Evolutionary conservation across 1,140 invertebrate species (phyloP), one percentile per base, ranked within the genome.

Genomic region (Ephestia elutella): DNA sequence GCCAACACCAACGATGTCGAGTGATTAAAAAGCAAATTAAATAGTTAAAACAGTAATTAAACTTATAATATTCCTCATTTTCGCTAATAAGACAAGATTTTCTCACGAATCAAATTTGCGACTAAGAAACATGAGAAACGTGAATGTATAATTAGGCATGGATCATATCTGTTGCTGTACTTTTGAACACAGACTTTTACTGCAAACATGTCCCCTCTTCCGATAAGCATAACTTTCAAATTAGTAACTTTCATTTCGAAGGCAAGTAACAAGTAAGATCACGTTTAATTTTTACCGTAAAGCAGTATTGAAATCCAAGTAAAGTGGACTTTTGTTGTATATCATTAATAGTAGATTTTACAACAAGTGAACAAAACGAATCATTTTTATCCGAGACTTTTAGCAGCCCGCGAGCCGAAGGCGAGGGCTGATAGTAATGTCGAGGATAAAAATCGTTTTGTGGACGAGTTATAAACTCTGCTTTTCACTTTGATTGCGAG

Each of bases 111-210:
- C 10, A 44, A 17, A 44, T 15, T 13, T 44, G 38, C 15, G n/a
- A 17, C 38, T 44, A 44, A 44, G 38, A 44, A 25, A 53, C 19
- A 53, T 53, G 20, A 21, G 18, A 53, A 44, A 15, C 19, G 50
- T 53, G 50, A 53, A 53, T 53, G n/a, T 53, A 25, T 53, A 53
- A 53, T 53, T 25, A 53, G 50, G 21, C 15, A 20, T 53, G 19
- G 50, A 25, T 53, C 50, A 25, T 25, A 21, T 53, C 19, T 53
- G 50, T 53, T 25, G 20, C 11, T 19, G 18, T 50, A 8, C 5
- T 53, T 53, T 53, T 20, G 50, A 11, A 5, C 19, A 11, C 0
- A 25, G 13, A 53, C 50, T 53, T 53, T 53, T 53, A 53, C 50
- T 53, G 50, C 21, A 53, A 53, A 28, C 19, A 53, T 25, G 50